A percentile compares a stretch with the other conserved stretches of the same genome.
Evolutionary conservation across 1,140 invertebrate genomes (phyloP).

Genomic region (Drosophila lacertosa): DNA sequence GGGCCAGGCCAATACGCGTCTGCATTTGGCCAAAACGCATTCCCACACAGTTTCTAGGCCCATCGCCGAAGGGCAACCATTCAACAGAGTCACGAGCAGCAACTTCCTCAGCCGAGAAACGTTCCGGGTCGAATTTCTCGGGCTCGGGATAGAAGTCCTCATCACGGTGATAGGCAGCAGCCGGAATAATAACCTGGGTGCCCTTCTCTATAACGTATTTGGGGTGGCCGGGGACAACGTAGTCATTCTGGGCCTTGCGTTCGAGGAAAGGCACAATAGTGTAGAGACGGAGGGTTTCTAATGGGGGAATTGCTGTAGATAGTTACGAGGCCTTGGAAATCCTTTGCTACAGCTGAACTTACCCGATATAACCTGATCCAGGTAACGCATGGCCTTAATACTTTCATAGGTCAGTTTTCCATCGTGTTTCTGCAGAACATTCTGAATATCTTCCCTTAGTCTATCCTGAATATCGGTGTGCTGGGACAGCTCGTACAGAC

Average conservation of each 20-base stretch:
- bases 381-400: slow-evolving; percentile 85
- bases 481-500: slow-evolving; percentile 84
- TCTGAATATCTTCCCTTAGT: slow-evolving; percentile 84
- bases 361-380: slow-evolving; percentile 86
- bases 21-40: slow-evolving; percentile 84
- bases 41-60: slow-evolving; percentile 85
- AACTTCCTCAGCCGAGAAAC: slow-evolving; percentile 84
- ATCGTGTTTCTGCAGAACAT: slow-evolving; percentile 84
- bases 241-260: slow-evolving; percentile 86
- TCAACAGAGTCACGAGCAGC: slow-evolving; percentile 83
- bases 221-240: slow-evolving; percentile 86
- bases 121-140: slow-evolving; percentile 86
- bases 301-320: slow-evolving; percentile 17
- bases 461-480: slow-evolving; percentile 84
- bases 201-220: slow-evolving; percentile 86
- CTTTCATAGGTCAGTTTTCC: slow-evolving; percentile 86
- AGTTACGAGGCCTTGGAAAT: not conserved
- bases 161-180: slow-evolving; percentile 86
- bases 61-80: slow-evolving; percentile 88
- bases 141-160: slow-evolving; percentile 86
- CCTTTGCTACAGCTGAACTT: slow-evolving; percentile 14
- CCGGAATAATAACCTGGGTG: slow-evolving; percentile 86
- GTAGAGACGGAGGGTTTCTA: slow-evolving; percentile 88
- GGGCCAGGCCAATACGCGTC: slow-evolving; percentile 80
- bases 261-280: slow-evolving; percentile 87